Base-by-base conservation (phyloP, 1,140 invertebrate genomes). In the Olivierus martensii region DNA sequence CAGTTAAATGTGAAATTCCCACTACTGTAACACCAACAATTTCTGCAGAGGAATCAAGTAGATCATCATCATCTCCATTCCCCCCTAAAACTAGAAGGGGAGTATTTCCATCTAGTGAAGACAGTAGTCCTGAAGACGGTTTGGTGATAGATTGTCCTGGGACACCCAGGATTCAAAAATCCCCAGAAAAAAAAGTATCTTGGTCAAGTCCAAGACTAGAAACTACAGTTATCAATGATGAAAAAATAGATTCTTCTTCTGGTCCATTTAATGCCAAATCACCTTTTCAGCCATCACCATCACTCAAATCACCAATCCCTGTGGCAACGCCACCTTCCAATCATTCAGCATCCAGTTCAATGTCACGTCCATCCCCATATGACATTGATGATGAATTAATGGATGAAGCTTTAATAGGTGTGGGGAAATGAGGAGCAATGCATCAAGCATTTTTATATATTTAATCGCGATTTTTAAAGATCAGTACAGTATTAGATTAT, bases 301-400 rank as follows among this genome's bases (percentile, higher is more conserved):
- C 48, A 35, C 41, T 51, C n/a, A 58, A 57, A 49, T 61, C 60
- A 14, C 58, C 59, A 21, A 50, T 47, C 34, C 47, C 52, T 37
- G 46, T 56, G 7, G 3, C 46, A 10, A 52, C 58, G 2, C 56
- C 52, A 41, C 51, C 56, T 11, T 56, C 59, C 19, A 60, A 61
- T 49, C 28, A 28, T 28, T 28, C 28, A 4, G 28, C 28, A 4
- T 28, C 28, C 2, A 57, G 55, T 51, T 60, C 60, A 36, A 43
- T 60, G 49, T 15, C 56, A 28, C 64, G 61, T 47, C 63, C 68
- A 6, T 86, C 84, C 2, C 84, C 86, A 5, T 83, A 80, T 59
- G 81, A 84, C 52, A 86, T 85, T 51, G 86, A 90, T 61, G 86
- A 90, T 66, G 86, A 90, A 62, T 75, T 89, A 2, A 87, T 89